These are phyloP conservation scores for Myotis davidii DNA, from an alignment of 2,113 vertebrate genomes.

Conservation along the genomic window DNA sequence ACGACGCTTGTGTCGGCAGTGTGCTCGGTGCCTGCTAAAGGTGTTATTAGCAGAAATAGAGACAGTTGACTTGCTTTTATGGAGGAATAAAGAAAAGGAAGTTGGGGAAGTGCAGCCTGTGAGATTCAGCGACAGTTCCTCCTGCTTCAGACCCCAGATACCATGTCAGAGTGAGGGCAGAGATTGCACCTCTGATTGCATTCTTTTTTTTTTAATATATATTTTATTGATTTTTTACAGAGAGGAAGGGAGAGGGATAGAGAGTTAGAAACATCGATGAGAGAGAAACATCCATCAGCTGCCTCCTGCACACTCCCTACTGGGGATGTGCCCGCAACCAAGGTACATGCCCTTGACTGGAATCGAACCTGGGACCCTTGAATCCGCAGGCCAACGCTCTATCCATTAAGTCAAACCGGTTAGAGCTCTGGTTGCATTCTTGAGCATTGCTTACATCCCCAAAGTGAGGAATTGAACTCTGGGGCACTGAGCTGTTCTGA, in stretches of 20 bases:
- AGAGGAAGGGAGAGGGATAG: too few relatives aligned
- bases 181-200: rapidly evolving
- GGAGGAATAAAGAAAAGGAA: neutral
- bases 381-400: too few relatives aligned
- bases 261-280: too few relatives aligned
- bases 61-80: neutral
- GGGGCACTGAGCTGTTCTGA: neutral
- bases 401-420: too few relatives aligned
- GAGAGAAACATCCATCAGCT: too few relatives aligned
- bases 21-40: neutral
- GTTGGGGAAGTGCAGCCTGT: neutral
- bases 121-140: neutral
- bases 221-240: too few relatives aligned
- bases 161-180: rapidly evolving
- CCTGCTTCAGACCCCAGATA: neutral
- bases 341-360: too few relatives aligned
- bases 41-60: neutral
- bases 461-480: neutral
- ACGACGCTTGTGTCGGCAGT: rapidly evolving
- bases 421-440: neutral
- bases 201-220: too few relatives aligned
- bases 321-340: too few relatives aligned
- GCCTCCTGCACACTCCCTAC: too few relatives aligned
- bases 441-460: neutral
- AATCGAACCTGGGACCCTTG: too few relatives aligned